Conservation (phyloP, 2,113 vertebrate species). For the Plotosus lineatus region DNA sequence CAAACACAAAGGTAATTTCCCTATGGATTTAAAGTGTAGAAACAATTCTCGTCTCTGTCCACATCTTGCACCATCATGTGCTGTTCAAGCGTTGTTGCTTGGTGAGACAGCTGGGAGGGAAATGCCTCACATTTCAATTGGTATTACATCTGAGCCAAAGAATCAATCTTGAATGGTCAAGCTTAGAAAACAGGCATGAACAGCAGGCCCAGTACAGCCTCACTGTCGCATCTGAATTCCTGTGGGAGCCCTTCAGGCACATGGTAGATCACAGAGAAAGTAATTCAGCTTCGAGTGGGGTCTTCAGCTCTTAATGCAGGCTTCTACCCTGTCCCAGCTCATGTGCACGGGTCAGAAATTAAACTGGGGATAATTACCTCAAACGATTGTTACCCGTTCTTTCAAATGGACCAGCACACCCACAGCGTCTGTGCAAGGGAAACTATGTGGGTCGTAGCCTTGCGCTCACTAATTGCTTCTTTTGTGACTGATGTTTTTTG, state of each 20-base stretch:
- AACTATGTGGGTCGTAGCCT: background rate
- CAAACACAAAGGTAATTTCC: background rate
- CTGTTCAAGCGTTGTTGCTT: background rate
- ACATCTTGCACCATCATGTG: conserved; percentile 6
- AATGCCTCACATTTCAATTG: background rate
- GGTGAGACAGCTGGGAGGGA: conserved; percentile 6
- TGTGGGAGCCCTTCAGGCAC: conserved; percentile 61
- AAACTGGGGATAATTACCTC: conserved; percentile 65
- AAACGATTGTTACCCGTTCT: conserved; percentile 61
- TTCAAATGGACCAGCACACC: conserved; percentile 49
- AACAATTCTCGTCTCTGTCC: background rate
- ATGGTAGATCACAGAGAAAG: conserved; percentile 66
- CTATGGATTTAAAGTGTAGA: background rate
- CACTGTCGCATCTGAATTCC: conserved; percentile 55
- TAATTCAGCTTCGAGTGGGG: conserved; percentile 66
- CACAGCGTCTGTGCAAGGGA: background rate
- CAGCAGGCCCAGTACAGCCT: conserved; percentile 45
- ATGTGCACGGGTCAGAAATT: conserved; percentile 64
- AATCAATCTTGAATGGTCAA: conserved; percentile 54
- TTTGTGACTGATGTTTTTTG: conserved; percentile 19
- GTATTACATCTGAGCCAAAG: conserved; percentile 50
- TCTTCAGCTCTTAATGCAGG: conserved; percentile 53
- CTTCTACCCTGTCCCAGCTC: conserved; percentile 34
- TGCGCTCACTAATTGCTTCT: conserved; percentile 1
- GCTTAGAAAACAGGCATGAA: conserved; percentile 50